These are phyloP conservation scores for Bombus waltoni DNA, from an alignment of 1,140 invertebrate genomes.

Conservation along the genomic window DNA sequence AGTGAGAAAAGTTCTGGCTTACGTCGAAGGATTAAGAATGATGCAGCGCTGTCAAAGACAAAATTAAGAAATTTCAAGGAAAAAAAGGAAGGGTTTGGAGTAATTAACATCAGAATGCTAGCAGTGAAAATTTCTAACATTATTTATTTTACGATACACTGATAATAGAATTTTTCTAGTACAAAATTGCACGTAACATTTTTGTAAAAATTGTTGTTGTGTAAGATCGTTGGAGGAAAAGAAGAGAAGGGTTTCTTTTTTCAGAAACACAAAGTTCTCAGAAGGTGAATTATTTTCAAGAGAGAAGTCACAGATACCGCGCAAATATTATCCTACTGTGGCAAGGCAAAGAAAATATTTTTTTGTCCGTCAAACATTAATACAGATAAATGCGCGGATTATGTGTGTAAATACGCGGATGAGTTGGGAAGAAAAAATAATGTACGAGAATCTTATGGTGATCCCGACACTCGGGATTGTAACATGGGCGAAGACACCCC, in stretches of 20 bases:
- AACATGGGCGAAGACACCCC: slow-evolving; percentile 48
- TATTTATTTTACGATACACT: too few species aligned
- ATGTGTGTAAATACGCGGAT: slow-evolving; percentile 56
- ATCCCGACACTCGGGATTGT: slow-evolving; percentile 45
- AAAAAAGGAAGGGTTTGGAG: background rate
- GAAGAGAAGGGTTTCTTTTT: background rate
- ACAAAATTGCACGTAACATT: background rate
- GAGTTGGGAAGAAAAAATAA: slow-evolving; percentile 54
- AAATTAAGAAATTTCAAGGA: background rate
- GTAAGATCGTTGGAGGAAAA: too few species aligned
- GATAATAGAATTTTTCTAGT: too few species aligned
- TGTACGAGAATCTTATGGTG: slow-evolving; percentile 51
- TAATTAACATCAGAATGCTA: too few species aligned
- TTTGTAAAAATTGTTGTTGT: background rate
- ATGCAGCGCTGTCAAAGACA: background rate
- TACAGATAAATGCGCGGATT: slow-evolving; percentile 62
- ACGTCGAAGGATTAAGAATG: background rate
- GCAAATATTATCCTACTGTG: background rate
- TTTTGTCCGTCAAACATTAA: slow-evolving; percentile 42
- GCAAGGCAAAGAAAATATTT: slow-evolving; percentile 54
- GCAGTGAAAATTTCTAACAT: too few species aligned
- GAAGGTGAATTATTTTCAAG: background rate
- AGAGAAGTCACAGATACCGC: background rate
- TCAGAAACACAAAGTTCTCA: background rate
- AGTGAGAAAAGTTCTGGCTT: background rate